Base-by-base conservation (phyloP, 2,113 vertebrate species). In the Phaetusa simplex region DNA sequence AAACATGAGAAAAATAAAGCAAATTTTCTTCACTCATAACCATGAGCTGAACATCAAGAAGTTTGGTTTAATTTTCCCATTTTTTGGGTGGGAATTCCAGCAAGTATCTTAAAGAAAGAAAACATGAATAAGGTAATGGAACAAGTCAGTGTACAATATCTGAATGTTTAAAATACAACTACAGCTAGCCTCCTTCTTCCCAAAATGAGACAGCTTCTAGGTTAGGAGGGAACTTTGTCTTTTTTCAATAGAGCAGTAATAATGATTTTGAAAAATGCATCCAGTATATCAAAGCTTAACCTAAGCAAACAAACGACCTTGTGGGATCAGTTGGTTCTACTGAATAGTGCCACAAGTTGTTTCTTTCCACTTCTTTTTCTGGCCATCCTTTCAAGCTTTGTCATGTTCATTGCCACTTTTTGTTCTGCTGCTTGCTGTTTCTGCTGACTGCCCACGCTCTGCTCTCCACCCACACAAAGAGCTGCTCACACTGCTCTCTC, bases 261-360 rank as follows among this genome's bases (percentile, higher is more conserved):
- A 30, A 29, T 8, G 34, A 38, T n/a, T 45, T 8, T 3, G 14
- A 52, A 14, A 29, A 43, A 5, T 2, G 0, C 3, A 7, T 12
- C 14, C 13, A 30, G 5, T 52, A 27, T n/a, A 47, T n/a, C 22
- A 58, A 72, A 53, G 14, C 6, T n/a, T 38, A 42, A 49, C 67
- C 22, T 58, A 72, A 84, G 14, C 6, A 61, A 62, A 59, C 8
- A 67, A 66, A 30, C n/a, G 0, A 62, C 6, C 6, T 56, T 6
- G 1, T 67, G 26, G 11, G 6, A 53, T 81, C 22, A 38, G 24
- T 0, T 5, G 4, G 1, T 87, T 81, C 26, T 56, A 30, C 29
- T 20, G 11, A 42, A 53, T 24, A 3, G 22, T 38, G 9, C 4
- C 19, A 12, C 15, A 20, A n/a, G 8, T 53, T 61, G 4, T 20